Base-by-base conservation (phyloP, 2,797 vertebrate genomes). In the Echiichthys vipera region DNA sequence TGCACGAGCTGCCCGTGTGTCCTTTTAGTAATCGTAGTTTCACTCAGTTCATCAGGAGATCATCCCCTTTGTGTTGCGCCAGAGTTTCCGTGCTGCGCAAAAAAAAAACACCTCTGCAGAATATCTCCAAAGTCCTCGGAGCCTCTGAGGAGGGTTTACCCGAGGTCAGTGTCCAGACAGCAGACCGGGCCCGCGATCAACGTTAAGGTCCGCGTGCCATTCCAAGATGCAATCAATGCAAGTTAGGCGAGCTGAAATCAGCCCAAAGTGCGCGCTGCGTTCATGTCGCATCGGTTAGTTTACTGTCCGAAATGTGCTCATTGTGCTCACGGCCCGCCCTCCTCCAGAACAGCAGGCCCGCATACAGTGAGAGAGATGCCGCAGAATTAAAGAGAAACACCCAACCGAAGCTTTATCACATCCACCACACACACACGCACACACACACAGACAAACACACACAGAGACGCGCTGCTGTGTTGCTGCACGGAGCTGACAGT, bases 321-420 rank as follows among this genome's bases (percentile, higher is more conserved):
- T 61, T 79, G 83, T 64, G 83, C 47, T 51, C 65, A 55, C 65
- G 86, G 63, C 88, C 92, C 92, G 88, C 92, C 92, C 90, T 90
- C 89, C 77, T 70, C 56, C 47, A 22, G 53, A 56, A 30, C 79
- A 57, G 69, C 74, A 85, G 87, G 83, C 74, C 88, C 72, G 81
- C 89, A 89, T 71, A 53, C 85, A 70, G 45, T 5, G 65, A 50
- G 57, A 63, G 85, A 71, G 78, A 83, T 91, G 81, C 91, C 70
- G 92, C 89, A 88, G 90, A 88, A 79, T 91, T 90, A 91, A 90
- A 90, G 91, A 91, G 91, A 85, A 93, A 92, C 87, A 87, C 85
- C 72, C 74, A 77, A 5, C 36, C 32, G 27, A 53, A 36, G 34
- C 74, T 46, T 25, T 1, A 8, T 15, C 49, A 71, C 51, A 47